Evolutionary conservation across 2,113 vertebrate genomes (phyloP), one percentile per base, ranked within the genome.

Genomic region (Leptodactylus fuscus): DNA sequence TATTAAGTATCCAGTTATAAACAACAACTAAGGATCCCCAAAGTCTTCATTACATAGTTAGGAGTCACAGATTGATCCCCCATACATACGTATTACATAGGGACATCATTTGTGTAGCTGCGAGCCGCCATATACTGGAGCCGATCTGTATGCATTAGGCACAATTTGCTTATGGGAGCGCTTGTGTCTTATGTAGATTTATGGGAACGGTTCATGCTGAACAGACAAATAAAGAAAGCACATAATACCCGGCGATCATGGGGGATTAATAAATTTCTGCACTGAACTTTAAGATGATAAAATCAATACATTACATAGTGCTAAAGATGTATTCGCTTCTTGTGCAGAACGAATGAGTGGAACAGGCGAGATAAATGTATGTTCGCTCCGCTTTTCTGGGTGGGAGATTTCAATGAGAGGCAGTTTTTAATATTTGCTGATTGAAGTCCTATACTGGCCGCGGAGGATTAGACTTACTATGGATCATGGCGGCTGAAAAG

Each of bases 361-460:
- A 82, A 79, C 16, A 60, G 75, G 51, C 0, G 12, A 79, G 51
- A 36, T 58, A 73, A 36, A 67, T 41, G 55, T 75, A n/a, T 41
- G 70, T 83, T 32, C 9, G 36, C 36, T 60, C 13, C 13, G 53
- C 34, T 60, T 73, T 41, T 24, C 81, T 55, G 34, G 22, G 81
- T 58, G 53, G 34, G 53, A 29, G 53, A 74, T 75, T 75, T 83
- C 58, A n/a, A 32, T 46, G 51, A 27, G 38, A 75, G 62, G 32
- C 32, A 32, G 12, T 75, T 60, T 83, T 83, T 83, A 75, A 75
- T 83, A 83, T 55, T 75, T 27, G 53, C 53, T 29, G 38, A 58
- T 75, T 44, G 38, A 83, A 83, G 34, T 46, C 58, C 69, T 3
- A 41, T 34, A 15, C 51, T 29, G 27, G 38, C 71, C 12, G 22